These are phyloP conservation scores for Tympanoctomys barrerae DNA, from an alignment of 2,797 vertebrate genomes.

Conservation along the genomic window DNA sequence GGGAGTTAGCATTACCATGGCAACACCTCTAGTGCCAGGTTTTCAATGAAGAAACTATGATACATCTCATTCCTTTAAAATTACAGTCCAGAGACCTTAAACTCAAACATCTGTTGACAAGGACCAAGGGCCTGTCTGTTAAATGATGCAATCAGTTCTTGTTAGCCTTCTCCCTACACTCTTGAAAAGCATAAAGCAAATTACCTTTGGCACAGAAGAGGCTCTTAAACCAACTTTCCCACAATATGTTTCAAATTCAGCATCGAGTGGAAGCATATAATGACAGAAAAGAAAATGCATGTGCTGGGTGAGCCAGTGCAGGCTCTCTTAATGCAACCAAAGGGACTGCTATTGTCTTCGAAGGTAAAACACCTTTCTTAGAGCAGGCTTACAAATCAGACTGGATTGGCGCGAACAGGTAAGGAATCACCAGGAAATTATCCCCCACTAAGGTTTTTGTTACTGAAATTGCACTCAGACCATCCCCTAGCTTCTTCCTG, in stretches of 20 bases:
- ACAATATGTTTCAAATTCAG: constrained; percentile 24
- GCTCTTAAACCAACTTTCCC: constrained; percentile 68
- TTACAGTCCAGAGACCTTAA: constrained; percentile 61
- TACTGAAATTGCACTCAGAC: neutral
- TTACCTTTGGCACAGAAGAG: constrained; percentile 68
- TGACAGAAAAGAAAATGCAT: constrained; percentile 44
- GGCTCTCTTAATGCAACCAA: constrained; percentile 3
- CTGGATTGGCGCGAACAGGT: neutral
- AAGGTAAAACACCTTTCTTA: constrained; percentile 49
- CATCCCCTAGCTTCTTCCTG: neutral
- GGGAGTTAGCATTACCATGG: constrained; percentile 48
- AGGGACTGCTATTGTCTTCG: constrained; percentile 26
- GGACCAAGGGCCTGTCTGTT: constrained; percentile 20
- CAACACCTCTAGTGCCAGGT: constrained; percentile 18
- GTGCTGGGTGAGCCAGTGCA: neutral
- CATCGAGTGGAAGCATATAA: constrained; percentile 47
- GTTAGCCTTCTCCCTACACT: constrained; percentile 64
- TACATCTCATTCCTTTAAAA: constrained; percentile 64
- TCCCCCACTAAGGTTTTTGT: neutral
- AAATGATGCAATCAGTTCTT: constrained; percentile 70
- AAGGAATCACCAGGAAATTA: constrained; percentile 12
- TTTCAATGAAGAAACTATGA: constrained; percentile 62
- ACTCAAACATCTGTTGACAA: constrained; percentile 74
- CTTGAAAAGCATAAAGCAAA: constrained; percentile 74
- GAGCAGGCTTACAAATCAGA: neutral